A percentile compares a stretch with the other conserved stretches of the same genome.
Conservation (phyloP, 2,797 vertebrate genomes). For the Prionace glauca region DNA sequence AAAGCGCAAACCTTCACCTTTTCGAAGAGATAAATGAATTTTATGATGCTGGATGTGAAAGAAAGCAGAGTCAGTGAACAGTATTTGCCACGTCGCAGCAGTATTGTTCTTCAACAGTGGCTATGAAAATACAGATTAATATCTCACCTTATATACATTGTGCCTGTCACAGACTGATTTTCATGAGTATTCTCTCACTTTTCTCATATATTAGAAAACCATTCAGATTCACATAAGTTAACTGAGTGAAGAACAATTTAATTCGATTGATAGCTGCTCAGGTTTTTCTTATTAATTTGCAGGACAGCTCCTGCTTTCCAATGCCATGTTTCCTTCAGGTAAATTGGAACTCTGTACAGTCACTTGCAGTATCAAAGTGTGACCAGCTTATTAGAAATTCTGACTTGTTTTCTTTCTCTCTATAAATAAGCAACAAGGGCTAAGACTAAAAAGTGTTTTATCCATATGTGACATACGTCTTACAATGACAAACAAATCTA, state of each 20-base stretch:
- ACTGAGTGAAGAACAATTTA: not conserved
- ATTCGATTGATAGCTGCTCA: not conserved
- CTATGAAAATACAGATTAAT: not conserved
- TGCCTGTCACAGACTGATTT: constrained; percentile 26
- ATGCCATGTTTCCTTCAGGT: not conserved
- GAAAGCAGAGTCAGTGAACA: not conserved
- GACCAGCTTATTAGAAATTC: not conserved
- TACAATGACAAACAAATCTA: not conserved
- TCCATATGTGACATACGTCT: not conserved
- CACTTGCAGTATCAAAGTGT: not conserved
- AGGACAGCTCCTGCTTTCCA: not conserved
- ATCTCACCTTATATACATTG: not conserved
- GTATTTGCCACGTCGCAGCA: not conserved
- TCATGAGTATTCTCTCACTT: constrained; percentile 28
- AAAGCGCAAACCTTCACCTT: not conserved
- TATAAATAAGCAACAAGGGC: not conserved
- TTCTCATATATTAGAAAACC: constrained; percentile 45
- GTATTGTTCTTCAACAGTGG: not conserved
- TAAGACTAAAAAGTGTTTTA: not conserved
- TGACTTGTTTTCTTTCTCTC: not conserved
- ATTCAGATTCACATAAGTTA: constrained; percentile 39
- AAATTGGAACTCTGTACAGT: not conserved
- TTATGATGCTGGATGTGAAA: not conserved
- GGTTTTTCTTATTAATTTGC: not conserved
- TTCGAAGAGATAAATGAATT: not conserved